These are phyloP conservation scores for Dynastes tityus DNA, from an alignment of 2,888 invertebrate genomes.

Conservation along the genomic window DNA sequence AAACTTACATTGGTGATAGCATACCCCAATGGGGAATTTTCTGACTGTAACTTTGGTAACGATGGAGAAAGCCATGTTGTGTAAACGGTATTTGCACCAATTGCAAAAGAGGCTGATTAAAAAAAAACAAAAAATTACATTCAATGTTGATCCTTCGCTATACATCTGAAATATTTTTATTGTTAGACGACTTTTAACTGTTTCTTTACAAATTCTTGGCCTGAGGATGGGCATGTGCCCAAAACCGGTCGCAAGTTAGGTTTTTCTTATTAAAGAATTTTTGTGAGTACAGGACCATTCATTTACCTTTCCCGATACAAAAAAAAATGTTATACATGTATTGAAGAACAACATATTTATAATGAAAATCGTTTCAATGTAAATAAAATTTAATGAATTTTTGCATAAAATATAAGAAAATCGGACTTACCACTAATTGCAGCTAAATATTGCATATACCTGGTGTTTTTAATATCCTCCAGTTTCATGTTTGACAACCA, in stretches of 20 bases:
- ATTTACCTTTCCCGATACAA: not conserved
- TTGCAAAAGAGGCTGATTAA: slow-evolving; percentile 52
- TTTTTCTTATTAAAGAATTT: too few species aligned
- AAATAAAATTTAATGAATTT: not conserved
- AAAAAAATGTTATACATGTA: not conserved
- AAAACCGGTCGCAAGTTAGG: too few species aligned
- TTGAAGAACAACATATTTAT: too few species aligned
- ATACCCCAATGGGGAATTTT: slow-evolving; percentile 57
- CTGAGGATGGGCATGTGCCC: too few species aligned
- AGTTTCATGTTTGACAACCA: slow-evolving; percentile 54
- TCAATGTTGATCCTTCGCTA: too few species aligned
- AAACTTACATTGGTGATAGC: slow-evolving; percentile 51
- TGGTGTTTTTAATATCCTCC: slow-evolving; percentile 35
- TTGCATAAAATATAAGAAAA: not conserved
- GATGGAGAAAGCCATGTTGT: slow-evolving; percentile 58
- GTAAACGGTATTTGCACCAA: slow-evolving; percentile 54
- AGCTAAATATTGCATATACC: slow-evolving; percentile 55
- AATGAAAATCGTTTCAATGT: too few species aligned
- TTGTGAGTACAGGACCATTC: too few species aligned
- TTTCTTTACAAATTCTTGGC: too few species aligned
- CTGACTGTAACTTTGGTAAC: slow-evolving; percentile 53
- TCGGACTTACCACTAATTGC: slow-evolving; percentile 53
- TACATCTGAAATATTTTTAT: too few species aligned
- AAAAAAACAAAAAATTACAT: slow-evolving; percentile 15
- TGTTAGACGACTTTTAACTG: too few species aligned